Conservation (phyloP, 2,797 vertebrate species). For the Sternotherus odoratus region DNA sequence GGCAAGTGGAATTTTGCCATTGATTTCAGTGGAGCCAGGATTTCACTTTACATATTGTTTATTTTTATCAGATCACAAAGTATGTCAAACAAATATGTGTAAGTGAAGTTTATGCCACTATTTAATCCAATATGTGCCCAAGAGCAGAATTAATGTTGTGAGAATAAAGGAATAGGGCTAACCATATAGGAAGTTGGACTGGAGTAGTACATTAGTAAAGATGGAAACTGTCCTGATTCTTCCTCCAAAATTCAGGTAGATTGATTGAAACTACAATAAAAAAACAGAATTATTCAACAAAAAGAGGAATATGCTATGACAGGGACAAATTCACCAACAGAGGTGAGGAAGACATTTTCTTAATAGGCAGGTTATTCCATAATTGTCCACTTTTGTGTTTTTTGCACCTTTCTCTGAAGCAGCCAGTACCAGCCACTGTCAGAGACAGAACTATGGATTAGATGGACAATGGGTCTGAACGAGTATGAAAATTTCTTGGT, state of each 20-base stretch:
- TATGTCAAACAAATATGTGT: neutral
- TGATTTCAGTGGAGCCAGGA: neutral
- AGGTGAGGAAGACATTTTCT: neutral
- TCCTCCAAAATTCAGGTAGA: slow-evolving; percentile 4
- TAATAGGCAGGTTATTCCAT: neutral
- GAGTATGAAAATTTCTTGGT: neutral
- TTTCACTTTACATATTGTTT: neutral
- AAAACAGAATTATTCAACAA: neutral
- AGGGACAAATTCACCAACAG: neutral
- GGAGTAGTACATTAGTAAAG: neutral
- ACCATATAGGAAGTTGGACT: accelerated
- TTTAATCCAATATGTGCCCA: neutral
- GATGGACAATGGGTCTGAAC: neutral
- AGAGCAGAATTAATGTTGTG: neutral
- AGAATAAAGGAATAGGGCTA: neutral
- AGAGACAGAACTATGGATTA: neutral
- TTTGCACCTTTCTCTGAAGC: neutral
- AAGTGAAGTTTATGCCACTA: neutral
- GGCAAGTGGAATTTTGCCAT: neutral
- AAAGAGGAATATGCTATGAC: neutral
- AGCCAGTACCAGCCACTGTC: neutral
- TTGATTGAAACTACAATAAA: neutral
- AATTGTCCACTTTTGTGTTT: neutral
- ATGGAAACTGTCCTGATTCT: neutral
- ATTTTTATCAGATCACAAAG: neutral